Base-by-base conservation (phyloP, 2,113 vertebrate species). In the Trichechus manatus region DNA sequence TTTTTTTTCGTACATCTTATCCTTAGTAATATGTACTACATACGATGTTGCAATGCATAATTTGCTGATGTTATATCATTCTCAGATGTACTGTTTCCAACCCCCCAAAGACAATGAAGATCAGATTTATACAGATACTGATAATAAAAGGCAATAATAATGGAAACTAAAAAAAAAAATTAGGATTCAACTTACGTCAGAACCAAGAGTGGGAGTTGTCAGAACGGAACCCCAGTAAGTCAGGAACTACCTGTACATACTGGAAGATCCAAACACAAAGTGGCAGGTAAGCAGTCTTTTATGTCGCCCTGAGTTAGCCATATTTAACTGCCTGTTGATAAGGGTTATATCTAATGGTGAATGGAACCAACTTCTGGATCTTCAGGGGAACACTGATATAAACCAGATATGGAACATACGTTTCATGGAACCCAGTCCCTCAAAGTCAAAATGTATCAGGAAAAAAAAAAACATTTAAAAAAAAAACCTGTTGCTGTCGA, bases 241-340 rank as follows among this genome's bases (percentile, higher is more conserved):
- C n/a, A 20, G 68, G n/a, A n/a, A 72, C 17, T 72, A 36, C 9
- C n/a, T 20, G 68, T 17, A 36, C 6, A 78, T 88, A 36, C 74
- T 63, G 10, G 29, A 94, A 95, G 31, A 68, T 93, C 53, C 79
- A 47, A 47, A 47, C 47, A 47, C 6, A 47, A 47, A 47, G 59
- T 20, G 23, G 20, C 39, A 91, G 47, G 31, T 83, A 87, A 86
- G 39, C 22, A 82, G 59, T 64, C 53, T 95, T 94, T 68, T 61
- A 68, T 70, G 13, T 36, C 11, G 64, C 17, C 47, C 47, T 9
- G 47, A 47, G 47, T 68, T 63, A 47, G 68, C 77, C 33, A 59
- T 36, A 93, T 82, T 93, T 80, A 86, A 89, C 27, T 94, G 72
- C 53, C 72, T 95, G 3, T 61, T 94, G 63, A 79, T 66, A 82